Conservation (phyloP, 2,888 invertebrate species). For the Nemotelus nigrinus region DNA sequence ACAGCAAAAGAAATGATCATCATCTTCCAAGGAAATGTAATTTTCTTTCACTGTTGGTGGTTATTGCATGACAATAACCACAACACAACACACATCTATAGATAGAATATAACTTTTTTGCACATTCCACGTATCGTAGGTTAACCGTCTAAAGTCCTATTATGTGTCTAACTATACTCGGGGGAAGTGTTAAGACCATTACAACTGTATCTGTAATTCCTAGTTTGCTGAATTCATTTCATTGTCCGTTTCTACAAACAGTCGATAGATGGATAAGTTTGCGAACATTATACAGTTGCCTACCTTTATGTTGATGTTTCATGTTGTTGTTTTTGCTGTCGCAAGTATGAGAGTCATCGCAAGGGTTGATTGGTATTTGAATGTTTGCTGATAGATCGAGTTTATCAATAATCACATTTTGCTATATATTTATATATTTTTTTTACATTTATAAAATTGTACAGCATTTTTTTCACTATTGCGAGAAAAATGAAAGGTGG, state of each 20-base stretch:
- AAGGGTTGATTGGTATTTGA: no score
- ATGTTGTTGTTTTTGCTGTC: no score
- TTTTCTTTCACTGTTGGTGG: constrained; percentile 36
- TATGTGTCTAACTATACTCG: constrained; percentile 61
- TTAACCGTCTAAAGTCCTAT: constrained; percentile 61
- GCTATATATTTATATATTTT: no score
- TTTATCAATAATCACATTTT: no score
- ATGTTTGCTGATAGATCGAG: no score
- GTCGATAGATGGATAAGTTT: not conserved
- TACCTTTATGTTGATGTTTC: no score
- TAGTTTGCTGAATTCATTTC: constrained; percentile 44
- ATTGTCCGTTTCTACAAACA: constrained; percentile 27
- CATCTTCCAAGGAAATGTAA: constrained; percentile 37
- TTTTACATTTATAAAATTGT: no score
- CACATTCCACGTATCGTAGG: constrained; percentile 52
- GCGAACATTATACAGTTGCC: no score
- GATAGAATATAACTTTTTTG: constrained; percentile 40
- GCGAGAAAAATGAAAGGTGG: no score
- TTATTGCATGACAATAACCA: constrained; percentile 43
- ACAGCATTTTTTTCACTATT: no score
- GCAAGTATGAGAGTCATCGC: no score
- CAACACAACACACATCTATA: constrained; percentile 8
- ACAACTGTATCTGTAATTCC: constrained; percentile 58
- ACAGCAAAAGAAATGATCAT: no score
- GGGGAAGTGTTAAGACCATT: constrained; percentile 59